These are phyloP conservation scores for Diadema setosum DNA, from an alignment of 35 echinoderm and acorn worm species.

Conservation along the genomic window DNA sequence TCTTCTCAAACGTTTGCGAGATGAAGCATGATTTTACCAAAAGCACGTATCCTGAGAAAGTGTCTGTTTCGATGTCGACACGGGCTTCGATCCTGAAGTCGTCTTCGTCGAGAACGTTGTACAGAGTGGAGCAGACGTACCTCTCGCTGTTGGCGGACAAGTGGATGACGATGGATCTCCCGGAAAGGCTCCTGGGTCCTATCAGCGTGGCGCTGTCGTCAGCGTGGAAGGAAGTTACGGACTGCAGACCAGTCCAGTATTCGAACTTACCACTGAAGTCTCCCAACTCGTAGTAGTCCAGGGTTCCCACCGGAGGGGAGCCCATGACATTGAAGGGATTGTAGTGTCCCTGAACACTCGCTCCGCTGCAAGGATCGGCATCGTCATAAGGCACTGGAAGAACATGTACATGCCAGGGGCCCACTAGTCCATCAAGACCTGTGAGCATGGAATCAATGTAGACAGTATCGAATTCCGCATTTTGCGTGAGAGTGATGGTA, in stretches of 20 bases:
- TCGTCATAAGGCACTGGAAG: constrained; percentile 64
- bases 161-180: constrained; percentile 77
- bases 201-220: constrained; percentile 63
- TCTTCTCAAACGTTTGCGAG: too few species aligned
- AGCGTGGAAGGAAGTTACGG: background rate
- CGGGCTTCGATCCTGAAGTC: constrained; percentile 54
- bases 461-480: constrained; percentile 35
- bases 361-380: constrained; percentile 28
- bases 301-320: constrained; percentile 40
- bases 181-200: constrained; percentile 67
- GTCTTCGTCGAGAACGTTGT: background rate
- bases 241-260: background rate
- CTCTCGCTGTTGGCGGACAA: constrained; percentile 65
- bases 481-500: constrained; percentile 43
- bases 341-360: constrained; percentile 66
- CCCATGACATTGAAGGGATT: constrained; percentile 86
- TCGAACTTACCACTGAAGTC: constrained; percentile 94
- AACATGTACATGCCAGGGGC: constrained; percentile 84
- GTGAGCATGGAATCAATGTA: constrained; percentile 12
- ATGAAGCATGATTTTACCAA: too few species aligned
- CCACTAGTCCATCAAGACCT: constrained; percentile 36
- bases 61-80: background rate
- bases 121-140: constrained; percentile 71
- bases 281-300: constrained; percentile 89
- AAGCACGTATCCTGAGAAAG: background rate